Conservation (phyloP, 2,113 vertebrate species). For the Petrocephalus microphthalmus region DNA sequence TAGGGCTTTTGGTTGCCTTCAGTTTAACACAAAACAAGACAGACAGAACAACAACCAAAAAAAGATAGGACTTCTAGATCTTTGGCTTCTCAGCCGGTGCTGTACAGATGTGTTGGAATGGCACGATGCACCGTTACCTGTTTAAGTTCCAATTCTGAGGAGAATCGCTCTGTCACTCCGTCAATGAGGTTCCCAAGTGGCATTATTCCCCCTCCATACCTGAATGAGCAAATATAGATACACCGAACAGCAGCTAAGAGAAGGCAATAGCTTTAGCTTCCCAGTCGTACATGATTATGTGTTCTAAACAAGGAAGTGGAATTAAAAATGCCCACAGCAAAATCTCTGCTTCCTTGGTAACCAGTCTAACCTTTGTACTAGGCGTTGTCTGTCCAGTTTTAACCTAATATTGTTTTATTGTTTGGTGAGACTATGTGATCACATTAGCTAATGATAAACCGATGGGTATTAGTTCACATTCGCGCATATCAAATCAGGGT, state of each 20-base stretch:
- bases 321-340: background rate
- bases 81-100: background rate
- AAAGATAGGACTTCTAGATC: background rate
- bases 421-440: background rate
- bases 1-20: background rate
- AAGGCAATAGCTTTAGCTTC: background rate
- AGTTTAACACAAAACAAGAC: background rate
- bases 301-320: background rate
- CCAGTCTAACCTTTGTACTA: conserved; percentile 11
- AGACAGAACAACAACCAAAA: background rate
- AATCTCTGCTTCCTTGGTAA: background rate
- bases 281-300: background rate
- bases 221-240: conserved; percentile 31
- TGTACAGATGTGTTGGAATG: background rate
- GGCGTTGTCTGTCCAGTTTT: background rate
- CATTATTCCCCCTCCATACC: conserved; percentile 50
- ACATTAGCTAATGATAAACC: background rate
- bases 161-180: conserved; percentile 69
- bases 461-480: background rate
- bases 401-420: background rate
- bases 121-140: conserved; percentile 63
- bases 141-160: conserved; percentile 65
- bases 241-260: background rate
- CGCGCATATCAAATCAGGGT: background rate
- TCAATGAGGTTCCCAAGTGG: conserved; percentile 65